A percentile compares a stretch with the other conserved stretches of the same genome.
These are phyloP conservation scores for Coptotermes formosanus DNA, from an alignment of 1,140 invertebrate species.

Conservation along the genomic window DNA sequence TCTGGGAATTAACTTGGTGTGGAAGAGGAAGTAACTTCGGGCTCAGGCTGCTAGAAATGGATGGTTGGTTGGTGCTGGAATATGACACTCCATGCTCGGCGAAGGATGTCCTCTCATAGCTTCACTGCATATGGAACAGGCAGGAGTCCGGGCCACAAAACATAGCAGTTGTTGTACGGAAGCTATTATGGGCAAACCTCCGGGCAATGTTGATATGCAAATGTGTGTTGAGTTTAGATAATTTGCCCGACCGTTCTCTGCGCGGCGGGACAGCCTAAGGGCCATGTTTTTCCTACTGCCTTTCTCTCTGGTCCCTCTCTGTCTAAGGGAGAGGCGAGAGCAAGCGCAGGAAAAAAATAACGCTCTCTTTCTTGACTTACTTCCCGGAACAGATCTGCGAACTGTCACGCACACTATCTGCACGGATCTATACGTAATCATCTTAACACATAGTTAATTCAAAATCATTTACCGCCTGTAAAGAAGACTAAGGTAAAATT, in stretches of 20 bases:
- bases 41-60: neutral
- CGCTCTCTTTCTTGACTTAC: neutral
- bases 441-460: no score
- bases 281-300: neutral
- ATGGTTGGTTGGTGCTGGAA: slow-evolving; percentile 7
- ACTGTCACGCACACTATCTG: neutral
- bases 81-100: neutral
- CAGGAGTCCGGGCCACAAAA: neutral
- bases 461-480: no score
- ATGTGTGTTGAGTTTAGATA: slow-evolving; percentile 15
- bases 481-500: no score
- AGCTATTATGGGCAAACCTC: neutral
- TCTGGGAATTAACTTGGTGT: slow-evolving; percentile 5
- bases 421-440: no score
- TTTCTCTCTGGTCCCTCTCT: neutral
- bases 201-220: slow-evolving; percentile 14
- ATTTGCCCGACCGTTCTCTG: slow-evolving; percentile 10
- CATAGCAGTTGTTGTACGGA: neutral
- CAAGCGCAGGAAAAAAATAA: neutral
- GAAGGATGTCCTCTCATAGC: neutral
- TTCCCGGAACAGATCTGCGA: neutral
- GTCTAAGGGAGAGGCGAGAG: neutral
- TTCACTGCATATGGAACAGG: neutral
- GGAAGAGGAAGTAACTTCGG: neutral
- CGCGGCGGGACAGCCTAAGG: neutral